phyloP scores from a whole-genome alignment of 1,140 invertebrate genomes.

The Whitmania pigra region DNA sequence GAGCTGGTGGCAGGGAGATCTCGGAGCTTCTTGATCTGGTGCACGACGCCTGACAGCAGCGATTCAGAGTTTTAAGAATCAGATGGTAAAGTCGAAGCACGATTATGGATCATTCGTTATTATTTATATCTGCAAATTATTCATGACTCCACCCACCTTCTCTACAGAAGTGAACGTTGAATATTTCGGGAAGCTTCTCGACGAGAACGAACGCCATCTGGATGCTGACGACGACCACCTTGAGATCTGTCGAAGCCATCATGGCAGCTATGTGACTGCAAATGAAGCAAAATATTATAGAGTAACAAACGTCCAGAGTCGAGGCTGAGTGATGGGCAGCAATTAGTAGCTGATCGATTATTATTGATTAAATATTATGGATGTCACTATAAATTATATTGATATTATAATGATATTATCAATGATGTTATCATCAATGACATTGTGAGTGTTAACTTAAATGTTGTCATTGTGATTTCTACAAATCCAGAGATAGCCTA shows the following conservation, averaged over 20 bases:
- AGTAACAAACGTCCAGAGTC: background rate
- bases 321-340: background rate
- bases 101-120: background rate
- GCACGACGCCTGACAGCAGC: constrained; percentile 60
- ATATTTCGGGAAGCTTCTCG: constrained; percentile 84
- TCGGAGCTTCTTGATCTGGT: constrained; percentile 57
- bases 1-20: constrained; percentile 35
- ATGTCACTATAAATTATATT: too few relatives aligned
- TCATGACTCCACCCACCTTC: constrained; percentile 52
- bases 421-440: too few relatives aligned
- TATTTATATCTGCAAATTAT: background rate
- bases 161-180: constrained; percentile 81
- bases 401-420: too few relatives aligned
- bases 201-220: constrained; percentile 93
- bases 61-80: too few relatives aligned
- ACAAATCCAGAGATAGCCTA: too few relatives aligned
- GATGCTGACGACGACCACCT: constrained; percentile 88
- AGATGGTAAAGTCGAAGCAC: too few relatives aligned
- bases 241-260: constrained; percentile 85
- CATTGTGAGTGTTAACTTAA: too few relatives aligned
- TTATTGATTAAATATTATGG: background rate
- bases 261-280: constrained; percentile 86
- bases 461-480: too few relatives aligned
- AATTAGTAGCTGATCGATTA: too few relatives aligned
- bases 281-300: background rate